Evolutionary conservation across 1,140 invertebrate species (phyloP).

Genomic region (Andrena cerasifolii): DNA sequence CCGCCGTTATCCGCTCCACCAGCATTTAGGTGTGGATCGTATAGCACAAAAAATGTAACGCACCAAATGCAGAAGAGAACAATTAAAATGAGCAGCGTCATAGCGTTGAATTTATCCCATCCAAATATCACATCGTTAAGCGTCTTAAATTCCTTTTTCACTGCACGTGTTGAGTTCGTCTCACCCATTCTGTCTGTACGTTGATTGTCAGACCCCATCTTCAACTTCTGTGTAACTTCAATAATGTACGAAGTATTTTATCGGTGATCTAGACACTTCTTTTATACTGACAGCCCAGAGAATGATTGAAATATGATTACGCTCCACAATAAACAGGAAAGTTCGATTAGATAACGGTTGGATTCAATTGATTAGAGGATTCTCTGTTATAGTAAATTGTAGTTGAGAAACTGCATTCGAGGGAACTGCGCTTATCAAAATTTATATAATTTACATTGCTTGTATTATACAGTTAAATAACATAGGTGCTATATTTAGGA

Average conservation of each 20-base stretch:
- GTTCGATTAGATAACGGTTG: conserved; percentile 47
- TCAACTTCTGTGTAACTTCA: not conserved
- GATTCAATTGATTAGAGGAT: not conserved
- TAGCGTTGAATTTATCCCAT: conserved; percentile 69
- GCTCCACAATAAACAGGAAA: not conserved
- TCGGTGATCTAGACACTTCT: not conserved
- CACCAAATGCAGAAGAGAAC: conserved; percentile 63
- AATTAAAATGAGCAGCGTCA: conserved; percentile 48
- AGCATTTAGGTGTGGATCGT: conserved; percentile 8
- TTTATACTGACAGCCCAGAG: not conserved
- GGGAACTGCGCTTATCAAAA: not conserved
- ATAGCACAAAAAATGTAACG: conserved; percentile 54
- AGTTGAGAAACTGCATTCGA: not conserved
- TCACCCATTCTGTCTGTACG: conserved; percentile 1
- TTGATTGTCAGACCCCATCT: not conserved
- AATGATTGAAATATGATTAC: not conserved
- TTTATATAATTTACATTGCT: not conserved
- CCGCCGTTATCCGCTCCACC: not conserved
- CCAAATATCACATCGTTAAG: conserved; percentile 60
- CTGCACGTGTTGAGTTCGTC: not conserved
- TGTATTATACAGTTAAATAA: not conserved
- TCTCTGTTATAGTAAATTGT: not conserved
- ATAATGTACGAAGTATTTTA: not conserved
- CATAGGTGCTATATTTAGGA: not conserved
- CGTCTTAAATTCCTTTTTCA: conserved; percentile 12